Percentiles rank a stretch among this genome's conserved stretches.
phyloP scores from a whole-genome alignment of 2,888 invertebrate species.

The Andrena dorsata region DNA sequence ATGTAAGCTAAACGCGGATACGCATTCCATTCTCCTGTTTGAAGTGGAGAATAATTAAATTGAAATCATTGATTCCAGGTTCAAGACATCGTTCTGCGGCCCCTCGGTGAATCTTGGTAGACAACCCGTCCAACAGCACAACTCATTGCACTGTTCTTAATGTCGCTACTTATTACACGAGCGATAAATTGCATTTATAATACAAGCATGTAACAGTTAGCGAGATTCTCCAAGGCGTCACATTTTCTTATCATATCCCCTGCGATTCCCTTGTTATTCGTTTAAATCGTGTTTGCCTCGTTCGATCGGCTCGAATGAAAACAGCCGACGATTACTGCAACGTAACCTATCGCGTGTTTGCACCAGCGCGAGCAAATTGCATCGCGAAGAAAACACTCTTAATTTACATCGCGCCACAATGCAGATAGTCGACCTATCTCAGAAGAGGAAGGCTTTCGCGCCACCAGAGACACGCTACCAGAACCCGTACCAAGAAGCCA shows the following conservation, averaged over 20 bases:
- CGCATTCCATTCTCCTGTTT: too few species aligned
- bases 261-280: background rate
- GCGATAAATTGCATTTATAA: background rate
- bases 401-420: slow-evolving; percentile 12
- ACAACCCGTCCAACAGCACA: background rate
- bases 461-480: slow-evolving; percentile 33
- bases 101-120: slow-evolving; percentile 79
- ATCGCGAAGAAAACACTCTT: background rate
- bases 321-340: slow-evolving; percentile 12
- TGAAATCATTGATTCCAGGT: slow-evolving; percentile 62
- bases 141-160: background rate
- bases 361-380: background rate
- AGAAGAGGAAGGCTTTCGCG: slow-evolving; percentile 31
- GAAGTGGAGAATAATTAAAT: background rate
- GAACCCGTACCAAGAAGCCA: slow-evolving; percentile 36
- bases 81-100: slow-evolving; percentile 77
- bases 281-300: background rate
- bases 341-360: slow-evolving; percentile 33
- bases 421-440: slow-evolving; percentile 44
- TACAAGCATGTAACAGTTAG: background rate
- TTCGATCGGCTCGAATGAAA: background rate
- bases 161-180: background rate
- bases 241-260: background rate
- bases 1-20: too few species aligned
- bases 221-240: background rate